phyloP scores from a whole-genome alignment of 2,888 invertebrate species.

The Rhorus exstirpatorius region DNA sequence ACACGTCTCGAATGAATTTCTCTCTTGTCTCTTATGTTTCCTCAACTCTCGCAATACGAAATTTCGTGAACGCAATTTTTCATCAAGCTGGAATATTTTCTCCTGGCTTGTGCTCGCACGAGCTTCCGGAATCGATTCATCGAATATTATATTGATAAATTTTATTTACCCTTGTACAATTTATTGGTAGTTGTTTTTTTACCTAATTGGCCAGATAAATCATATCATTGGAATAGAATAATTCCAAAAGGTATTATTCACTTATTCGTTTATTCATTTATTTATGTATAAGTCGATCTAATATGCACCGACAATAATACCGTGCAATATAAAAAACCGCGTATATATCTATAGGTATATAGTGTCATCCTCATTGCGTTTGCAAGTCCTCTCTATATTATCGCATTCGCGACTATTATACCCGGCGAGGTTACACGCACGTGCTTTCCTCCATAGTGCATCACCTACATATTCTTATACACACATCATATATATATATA shows the following conservation, averaged over 20 bases:
- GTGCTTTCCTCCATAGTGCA: conserved; percentile 46
- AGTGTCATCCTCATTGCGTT: conserved; percentile 56
- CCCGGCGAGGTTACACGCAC: conserved; percentile 56
- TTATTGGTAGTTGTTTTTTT: too few species aligned
- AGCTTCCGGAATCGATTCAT: conserved; percentile 37
- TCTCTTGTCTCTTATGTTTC: conserved; percentile 29
- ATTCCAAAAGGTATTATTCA: too few species aligned
- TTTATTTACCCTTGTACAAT: too few species aligned
- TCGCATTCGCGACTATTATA: conserved; percentile 50
- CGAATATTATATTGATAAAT: too few species aligned
- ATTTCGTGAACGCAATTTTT: conserved; percentile 58
- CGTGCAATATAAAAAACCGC: conserved; percentile 39
- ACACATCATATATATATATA: conserved; percentile 12
- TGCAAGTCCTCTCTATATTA: conserved; percentile 48
- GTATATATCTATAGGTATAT: conserved; percentile 54
- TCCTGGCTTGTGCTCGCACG: conserved; percentile 24
- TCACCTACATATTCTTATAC: conserved; percentile 31
- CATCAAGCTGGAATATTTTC: conserved; percentile 31
- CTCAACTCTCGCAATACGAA: conserved; percentile 28
- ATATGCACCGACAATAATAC: conserved; percentile 15
- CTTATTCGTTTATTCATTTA: too few species aligned
- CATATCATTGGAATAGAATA: too few species aligned
- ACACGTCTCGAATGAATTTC: conserved; percentile 18
- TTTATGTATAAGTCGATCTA: background rate
- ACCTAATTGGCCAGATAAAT: too few species aligned